Evolutionary conservation across 2,797 vertebrate genomes (phyloP).

Genomic region (Morus bassanus): DNA sequence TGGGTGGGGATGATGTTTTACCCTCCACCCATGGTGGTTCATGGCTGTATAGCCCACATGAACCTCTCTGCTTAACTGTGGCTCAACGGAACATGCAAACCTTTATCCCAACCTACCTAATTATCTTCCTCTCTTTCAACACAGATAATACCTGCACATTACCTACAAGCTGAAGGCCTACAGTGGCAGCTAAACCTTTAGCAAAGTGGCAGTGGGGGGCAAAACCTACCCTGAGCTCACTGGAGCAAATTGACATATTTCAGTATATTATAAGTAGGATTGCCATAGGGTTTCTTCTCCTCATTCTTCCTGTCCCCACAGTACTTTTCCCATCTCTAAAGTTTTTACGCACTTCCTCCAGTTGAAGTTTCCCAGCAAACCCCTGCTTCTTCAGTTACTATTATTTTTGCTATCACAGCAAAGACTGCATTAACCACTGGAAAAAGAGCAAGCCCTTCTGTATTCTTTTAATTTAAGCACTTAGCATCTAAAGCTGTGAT

Average conservation of each 20-base stretch:
- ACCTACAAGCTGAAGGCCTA: no score
- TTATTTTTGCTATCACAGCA: neutral
- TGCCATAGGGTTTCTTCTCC: neutral
- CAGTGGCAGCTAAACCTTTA: rapidly evolving
- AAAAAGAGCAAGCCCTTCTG: neutral
- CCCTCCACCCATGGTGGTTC: rapidly evolving
- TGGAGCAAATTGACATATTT: neutral
- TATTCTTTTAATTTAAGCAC: neutral
- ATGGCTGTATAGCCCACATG: no score
- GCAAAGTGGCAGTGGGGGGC: rapidly evolving
- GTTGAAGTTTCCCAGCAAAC: neutral
- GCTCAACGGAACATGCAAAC: rapidly evolving
- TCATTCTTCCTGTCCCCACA: neutral
- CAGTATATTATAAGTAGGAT: rapidly evolving
- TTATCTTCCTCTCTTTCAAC: neutral
- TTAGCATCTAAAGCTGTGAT: neutral
- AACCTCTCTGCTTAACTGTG: neutral
- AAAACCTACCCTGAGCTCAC: neutral
- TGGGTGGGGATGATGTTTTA: no score
- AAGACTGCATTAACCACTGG: neutral
- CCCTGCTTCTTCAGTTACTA: neutral
- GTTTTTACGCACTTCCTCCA: rapidly evolving
- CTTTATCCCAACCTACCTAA: neutral
- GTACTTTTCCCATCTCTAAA: neutral
- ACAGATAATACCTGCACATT: rapidly evolving